Evolutionary conservation across 2,888 invertebrate genomes (phyloP), one percentile per base, ranked within the genome.

Genomic region (Antheraea yamamai): DNA sequence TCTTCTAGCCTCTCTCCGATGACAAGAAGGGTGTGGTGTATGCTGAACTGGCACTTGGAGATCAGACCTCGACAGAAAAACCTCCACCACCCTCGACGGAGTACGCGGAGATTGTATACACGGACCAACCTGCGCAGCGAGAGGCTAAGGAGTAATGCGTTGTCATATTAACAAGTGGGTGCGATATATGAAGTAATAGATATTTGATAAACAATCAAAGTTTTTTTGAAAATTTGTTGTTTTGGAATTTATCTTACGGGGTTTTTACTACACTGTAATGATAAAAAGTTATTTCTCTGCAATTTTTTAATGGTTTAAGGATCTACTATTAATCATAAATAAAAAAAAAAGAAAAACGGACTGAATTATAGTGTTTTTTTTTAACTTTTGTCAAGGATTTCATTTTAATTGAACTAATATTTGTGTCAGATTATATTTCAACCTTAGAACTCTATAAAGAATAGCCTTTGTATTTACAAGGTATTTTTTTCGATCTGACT

Each of bases 31-130:
- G 96, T 76, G 95, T 97, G 66, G 97, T 97, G 4, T 97, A 97
- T 89, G 97, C 97, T 1, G 97, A 97, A 88, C 91, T 97, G 78
- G 96, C 97, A 77, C 89, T 97, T 73, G 91, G 91, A 0, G 94
- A 93, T 8, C 91, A 92, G 74, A 87, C 87, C 0, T 83, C 86
- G 0, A 82, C 85, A 0, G 92, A 92, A 16, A 93, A 93, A 72
- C 94, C 94, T 0, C 89, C 91, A 0, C 92, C 93, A 1, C 96
- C 91, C 83, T 87, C 89, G 72, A 96, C 96, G 1, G 97, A 96
- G 79, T 98, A 98, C 88, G 98, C 98, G 0, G 98, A 98, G 89
- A 98, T 98, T 75, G 96, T 97, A 0, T 97, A 97, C 90, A 95
- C 96, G 0, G 96, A 96, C 78, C 95, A 95, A 61, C 88, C 89